Evolutionary conservation across 1,140 invertebrate species (phyloP), one percentile per base, ranked within the genome.

Genomic region (Zaprionus ghesquierei): DNA sequence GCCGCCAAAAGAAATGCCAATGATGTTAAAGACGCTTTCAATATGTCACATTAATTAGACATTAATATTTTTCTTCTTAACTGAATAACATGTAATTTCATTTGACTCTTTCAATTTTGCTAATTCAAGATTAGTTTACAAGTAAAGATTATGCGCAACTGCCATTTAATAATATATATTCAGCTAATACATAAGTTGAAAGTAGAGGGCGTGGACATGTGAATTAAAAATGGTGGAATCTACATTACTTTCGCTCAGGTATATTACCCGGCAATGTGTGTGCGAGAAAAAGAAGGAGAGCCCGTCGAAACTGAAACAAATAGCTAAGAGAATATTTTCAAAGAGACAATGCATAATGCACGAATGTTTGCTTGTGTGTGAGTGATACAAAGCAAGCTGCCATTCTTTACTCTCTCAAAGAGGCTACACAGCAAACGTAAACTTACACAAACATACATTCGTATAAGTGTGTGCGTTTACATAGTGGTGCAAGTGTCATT

Each of bases 41-140:
- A 56, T 10, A 70, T 65, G 68, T 12, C 31, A 1, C 50, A 22
- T 2, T 64, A 35, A 58, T 38, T 1, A 53, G 3, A 38, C n/a
- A n/a, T 38, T 15, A 1, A 38, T 38, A 18, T 15, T 15, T 41
- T 9, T 3, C n/a, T 2, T 2, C n/a, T 22, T 46, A 5, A 22
- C n/a, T 46, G 9, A 18, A 46, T 46, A 46, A 20, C 10, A 2
- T 41, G 6, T 15, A 41, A 8, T 15, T 46, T 20, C 41, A 46
- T 46, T 46, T 22, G 3, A 20, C 13, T 5, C 9, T 20, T 22
- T 22, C 1, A 20, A 46, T 4, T 20, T 2, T 12, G 2, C 1
- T 20, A 46, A 3, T 20, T 22, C 3, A 2, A 41, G 5, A 15
- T 15, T 8, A 46, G 10, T 20, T 10, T 8, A 22, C 12, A 22